Base-by-base conservation (phyloP, 2,113 vertebrate genomes). In the Osmerus mordax region DNA sequence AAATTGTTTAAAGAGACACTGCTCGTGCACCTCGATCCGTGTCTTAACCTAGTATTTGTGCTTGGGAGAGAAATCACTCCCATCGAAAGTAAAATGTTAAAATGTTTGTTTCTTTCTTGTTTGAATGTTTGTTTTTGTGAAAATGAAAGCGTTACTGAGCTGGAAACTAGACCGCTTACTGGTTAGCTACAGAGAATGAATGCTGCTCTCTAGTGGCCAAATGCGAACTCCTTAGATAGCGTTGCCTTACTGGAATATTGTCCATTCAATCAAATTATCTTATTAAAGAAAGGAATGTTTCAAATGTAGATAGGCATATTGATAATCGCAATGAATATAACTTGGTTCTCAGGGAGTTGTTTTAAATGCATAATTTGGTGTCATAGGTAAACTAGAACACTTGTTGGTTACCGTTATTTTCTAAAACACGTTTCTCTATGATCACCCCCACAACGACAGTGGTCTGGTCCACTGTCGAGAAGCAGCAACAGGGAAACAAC, bases 401-500 rank as follows among this genome's bases (percentile, higher is more conserved):
- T 55, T 55, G 54, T 55, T 55, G 54, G 54, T 5, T 55, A 5
- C 54, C 18, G 54, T 15, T 55, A 16, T 55, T 55, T 16, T 55
- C 3, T 5, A 54, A 1, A 54, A 54, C 16, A 16, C 52, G 52
- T 54, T 16, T 54, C 52, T 54, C 12, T 18, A 59, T 59, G 8
- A n/a, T 59, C 58, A 12, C 58, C 58, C n/a, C 9, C 19, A 19
- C 18, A 2, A 2, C 12, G 47, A 41, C 7, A 65, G 19, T 47
- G 32, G 64, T 8, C 8, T 47, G 64, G 12, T 18, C 28, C 28
- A 16, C 28, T n/a, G 23, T 23, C 23, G 23, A 23, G 23, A 23
- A 23, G 23, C 23, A 18, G 65, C 68, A 67, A 75, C 67, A 75
- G 78, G 67, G 55, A 76, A 63, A 56, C 63, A 66, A 14, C 29